Conservation (phyloP, 2,113 vertebrate species). For the Enhydra lutris region DNA sequence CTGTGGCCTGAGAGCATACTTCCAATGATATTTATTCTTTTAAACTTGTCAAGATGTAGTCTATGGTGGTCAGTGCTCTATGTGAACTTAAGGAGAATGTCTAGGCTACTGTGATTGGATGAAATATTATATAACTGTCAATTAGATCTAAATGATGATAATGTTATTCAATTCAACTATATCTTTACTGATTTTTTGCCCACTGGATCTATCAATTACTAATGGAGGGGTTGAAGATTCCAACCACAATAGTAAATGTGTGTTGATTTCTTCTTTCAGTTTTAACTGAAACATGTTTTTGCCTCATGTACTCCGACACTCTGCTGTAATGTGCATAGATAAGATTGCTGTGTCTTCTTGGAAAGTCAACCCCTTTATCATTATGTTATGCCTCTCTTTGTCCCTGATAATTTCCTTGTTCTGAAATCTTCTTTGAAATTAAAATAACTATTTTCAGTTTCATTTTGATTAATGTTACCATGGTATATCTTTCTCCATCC, state of each 20-base stretch:
- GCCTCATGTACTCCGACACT: background rate
- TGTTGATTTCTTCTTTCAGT: background rate
- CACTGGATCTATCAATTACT: background rate
- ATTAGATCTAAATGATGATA: background rate
- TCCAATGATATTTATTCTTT: background rate
- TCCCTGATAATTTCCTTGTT: background rate
- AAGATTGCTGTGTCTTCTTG: background rate
- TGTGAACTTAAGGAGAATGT: background rate
- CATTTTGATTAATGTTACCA: background rate
- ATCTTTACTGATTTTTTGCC: background rate
- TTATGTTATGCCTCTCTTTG: background rate
- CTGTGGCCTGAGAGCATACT: background rate
- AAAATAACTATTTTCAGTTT: background rate
- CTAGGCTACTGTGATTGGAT: background rate
- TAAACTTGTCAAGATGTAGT: background rate
- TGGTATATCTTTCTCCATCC: background rate
- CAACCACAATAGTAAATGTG: background rate
- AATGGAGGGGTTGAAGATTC: background rate
- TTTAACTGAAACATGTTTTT: background rate
- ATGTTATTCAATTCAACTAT: background rate
- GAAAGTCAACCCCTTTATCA: background rate
- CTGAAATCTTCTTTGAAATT: constrained; percentile 6
- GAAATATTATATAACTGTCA: background rate
- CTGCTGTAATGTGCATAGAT: background rate
- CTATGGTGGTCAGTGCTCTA: background rate